Evolutionary conservation across 2,113 vertebrate genomes (phyloP).

Genomic region (Tyrannus savana): DNA sequence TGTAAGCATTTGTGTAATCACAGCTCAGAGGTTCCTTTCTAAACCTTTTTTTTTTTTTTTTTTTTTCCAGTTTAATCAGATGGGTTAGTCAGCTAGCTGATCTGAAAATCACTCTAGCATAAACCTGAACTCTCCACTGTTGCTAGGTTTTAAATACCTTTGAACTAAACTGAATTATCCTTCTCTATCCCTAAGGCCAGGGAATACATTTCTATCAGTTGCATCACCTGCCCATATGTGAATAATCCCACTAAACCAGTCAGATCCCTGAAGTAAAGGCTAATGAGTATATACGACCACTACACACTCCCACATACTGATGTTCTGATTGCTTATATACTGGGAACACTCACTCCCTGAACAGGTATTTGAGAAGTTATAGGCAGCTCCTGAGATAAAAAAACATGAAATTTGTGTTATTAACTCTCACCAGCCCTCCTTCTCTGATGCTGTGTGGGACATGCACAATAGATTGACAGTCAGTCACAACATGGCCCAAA

Average conservation of each 20-base stretch:
- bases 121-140: background rate
- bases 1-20: background rate
- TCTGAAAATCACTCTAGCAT: background rate
- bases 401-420: background rate
- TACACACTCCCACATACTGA: background rate
- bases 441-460: background rate
- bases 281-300: background rate
- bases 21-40: background rate
- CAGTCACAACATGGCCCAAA: background rate
- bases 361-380: background rate
- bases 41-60: background rate
- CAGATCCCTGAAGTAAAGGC: background rate
- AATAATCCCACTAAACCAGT: background rate
- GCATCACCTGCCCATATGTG: background rate
- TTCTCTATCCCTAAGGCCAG: background rate
- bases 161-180: background rate
- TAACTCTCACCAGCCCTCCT: background rate
- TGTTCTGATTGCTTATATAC: background rate
- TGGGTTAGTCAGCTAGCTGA: background rate
- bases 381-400: background rate
- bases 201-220: background rate
- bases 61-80: background rate
- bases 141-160: background rate
- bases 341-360: background rate
- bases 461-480: accelerated